A percentile compares a stretch with the other conserved stretches of the same genome.
Conservation (phyloP, 2,113 vertebrate genomes). For the Gallinago media region DNA sequence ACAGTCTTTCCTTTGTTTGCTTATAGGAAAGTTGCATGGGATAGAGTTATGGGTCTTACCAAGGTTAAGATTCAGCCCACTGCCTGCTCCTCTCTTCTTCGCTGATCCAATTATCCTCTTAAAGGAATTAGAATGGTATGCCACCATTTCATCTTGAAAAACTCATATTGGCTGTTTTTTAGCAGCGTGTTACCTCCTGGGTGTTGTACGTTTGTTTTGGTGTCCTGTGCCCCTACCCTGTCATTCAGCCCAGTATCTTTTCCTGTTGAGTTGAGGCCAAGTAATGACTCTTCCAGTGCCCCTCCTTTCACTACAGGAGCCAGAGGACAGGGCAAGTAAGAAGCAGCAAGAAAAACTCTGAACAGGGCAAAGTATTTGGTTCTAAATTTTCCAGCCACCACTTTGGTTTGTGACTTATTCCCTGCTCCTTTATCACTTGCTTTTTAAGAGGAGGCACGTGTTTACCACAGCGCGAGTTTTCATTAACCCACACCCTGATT, state of each 20-base stretch:
- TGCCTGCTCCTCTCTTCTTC: neutral
- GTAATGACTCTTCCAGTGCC: rapidly evolving
- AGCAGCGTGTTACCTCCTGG: neutral
- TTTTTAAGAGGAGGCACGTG: neutral
- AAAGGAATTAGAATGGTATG: neutral
- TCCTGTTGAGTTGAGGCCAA: too few relatives aligned
- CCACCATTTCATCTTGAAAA: neutral
- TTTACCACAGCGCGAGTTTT: neutral
- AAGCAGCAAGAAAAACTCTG: neutral
- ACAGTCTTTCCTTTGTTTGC: neutral
- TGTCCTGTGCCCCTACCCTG: neutral
- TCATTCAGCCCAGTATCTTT: neutral
- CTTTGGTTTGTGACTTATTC: neutral
- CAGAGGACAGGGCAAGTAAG: neutral
- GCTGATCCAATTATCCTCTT: neutral
- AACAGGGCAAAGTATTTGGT: neutral
- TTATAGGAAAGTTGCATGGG: neutral
- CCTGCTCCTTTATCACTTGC: neutral
- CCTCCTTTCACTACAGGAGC: neutral
- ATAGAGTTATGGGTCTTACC: neutral
- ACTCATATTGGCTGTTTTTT: neutral
- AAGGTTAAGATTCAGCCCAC: neutral
- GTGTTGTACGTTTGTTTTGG: neutral
- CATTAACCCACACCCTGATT: neutral
- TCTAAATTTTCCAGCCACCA: neutral